Percentiles rank a stretch among this genome's conserved stretches.
Evolutionary conservation across 2,113 vertebrate species (phyloP).

Genomic region (Cochlearius cochlearius): DNA sequence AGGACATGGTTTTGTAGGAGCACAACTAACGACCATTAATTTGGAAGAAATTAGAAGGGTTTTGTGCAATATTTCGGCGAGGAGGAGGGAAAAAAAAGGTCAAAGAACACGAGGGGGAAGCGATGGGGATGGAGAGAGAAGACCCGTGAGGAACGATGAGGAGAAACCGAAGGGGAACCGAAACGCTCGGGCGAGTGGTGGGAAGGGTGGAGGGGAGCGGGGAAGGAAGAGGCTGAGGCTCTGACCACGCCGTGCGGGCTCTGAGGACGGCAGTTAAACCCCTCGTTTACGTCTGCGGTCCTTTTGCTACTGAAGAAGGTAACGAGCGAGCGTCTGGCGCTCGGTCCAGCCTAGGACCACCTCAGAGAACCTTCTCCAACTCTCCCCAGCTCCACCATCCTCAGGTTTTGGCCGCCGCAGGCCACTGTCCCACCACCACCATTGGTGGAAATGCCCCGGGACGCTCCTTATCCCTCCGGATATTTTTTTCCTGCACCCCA

Average conservation of each 20-base stretch:
- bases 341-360: accelerated
- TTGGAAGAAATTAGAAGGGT: background rate
- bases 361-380: background rate
- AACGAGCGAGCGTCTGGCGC: accelerated
- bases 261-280: background rate
- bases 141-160: background rate
- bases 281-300: background rate
- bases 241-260: background rate
- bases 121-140: background rate
- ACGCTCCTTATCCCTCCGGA: background rate
- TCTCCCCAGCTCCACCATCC: background rate
- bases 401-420: no score
- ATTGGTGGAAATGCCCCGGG: accelerated
- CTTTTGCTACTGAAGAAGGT: background rate
- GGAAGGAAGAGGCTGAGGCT: background rate
- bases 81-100: background rate
- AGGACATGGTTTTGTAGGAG: background rate
- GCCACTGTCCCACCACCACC: background rate
- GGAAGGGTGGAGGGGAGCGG: accelerated
- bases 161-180: accelerated
- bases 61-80: background rate
- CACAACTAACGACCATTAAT: accelerated
- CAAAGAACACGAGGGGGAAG: background rate
- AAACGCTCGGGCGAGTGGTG: accelerated
- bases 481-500: accelerated